Evolutionary conservation across 2,888 invertebrate species (phyloP).

Genomic region (Pegoplata infirma): DNA sequence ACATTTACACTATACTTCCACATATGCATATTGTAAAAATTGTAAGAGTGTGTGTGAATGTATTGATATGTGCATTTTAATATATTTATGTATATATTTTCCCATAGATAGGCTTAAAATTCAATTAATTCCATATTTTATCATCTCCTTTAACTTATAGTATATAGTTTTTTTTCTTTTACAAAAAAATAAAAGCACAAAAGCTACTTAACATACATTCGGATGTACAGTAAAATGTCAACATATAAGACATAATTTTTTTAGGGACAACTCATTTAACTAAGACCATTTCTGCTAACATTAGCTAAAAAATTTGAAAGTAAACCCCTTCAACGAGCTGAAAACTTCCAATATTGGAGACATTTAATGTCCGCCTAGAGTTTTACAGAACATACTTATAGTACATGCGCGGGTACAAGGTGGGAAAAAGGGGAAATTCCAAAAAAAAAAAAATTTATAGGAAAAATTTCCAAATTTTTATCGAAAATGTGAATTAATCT

Average conservation of each 20-base stretch:
- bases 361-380: too few relatives aligned
- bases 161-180: constrained; percentile 5
- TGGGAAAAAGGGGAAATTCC: too few relatives aligned
- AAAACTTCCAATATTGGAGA: too few relatives aligned
- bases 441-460: too few relatives aligned
- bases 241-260: neutral
- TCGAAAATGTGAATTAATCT: too few relatives aligned
- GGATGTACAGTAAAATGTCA: neutral
- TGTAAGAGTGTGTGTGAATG: neutral
- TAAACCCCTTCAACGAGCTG: too few relatives aligned
- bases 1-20: constrained; percentile 2
- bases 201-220: constrained; percentile 25
- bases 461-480: too few relatives aligned
- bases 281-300: too few relatives aligned
- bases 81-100: neutral
- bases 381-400: too few relatives aligned
- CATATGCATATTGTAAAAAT: neutral
- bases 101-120: constrained; percentile 32
- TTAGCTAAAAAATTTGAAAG: too few relatives aligned
- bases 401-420: too few relatives aligned
- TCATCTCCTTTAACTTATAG: constrained; percentile 29
- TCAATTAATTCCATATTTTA: constrained; percentile 52
- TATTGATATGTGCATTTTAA: neutral
- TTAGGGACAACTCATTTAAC: too few relatives aligned
- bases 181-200: constrained; percentile 14